A percentile compares a stretch with the other conserved stretches of the same genome.
These are phyloP conservation scores for Brachylomia viminalis DNA, from an alignment of 2,888 invertebrate genomes.

Conservation along the genomic window DNA sequence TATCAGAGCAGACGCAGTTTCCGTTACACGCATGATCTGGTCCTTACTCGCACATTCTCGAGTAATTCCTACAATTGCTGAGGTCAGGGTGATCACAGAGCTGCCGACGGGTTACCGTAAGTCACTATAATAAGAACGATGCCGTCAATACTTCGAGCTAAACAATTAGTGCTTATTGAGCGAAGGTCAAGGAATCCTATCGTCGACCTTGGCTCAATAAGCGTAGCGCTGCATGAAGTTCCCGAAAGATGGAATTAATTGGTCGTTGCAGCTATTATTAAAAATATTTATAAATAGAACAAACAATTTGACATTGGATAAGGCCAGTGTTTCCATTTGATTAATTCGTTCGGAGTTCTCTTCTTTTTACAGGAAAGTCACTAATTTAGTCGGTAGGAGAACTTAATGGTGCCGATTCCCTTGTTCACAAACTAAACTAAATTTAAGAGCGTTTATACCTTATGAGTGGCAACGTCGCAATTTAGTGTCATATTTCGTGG, in stretches of 20 bases:
- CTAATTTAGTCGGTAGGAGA: background rate
- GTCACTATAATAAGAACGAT: slow-evolving; percentile 61
- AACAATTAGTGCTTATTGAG: slow-evolving; percentile 57
- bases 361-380: background rate
- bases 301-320: background rate
- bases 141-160: slow-evolving; percentile 58
- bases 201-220: background rate
- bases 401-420: too few species aligned
- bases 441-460: too few species aligned
- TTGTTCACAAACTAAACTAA: too few species aligned
- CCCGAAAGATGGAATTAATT: slow-evolving; percentile 21
- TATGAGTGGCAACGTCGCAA: too few species aligned
- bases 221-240: background rate
- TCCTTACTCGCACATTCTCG: slow-evolving; percentile 45
- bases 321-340: background rate
- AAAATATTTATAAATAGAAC: slow-evolving; percentile 5
- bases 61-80: slow-evolving; percentile 63
- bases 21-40: slow-evolving; percentile 29
- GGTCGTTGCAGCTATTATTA: background rate
- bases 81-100: slow-evolving; percentile 55
- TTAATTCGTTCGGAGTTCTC: too few species aligned
- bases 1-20: slow-evolving; percentile 30
- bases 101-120: slow-evolving; percentile 48
- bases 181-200: slow-evolving; percentile 50
- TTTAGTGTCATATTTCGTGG: too few species aligned